Base-by-base conservation (phyloP, 1,140 invertebrate species). In the Drosophila pruinosa region DNA sequence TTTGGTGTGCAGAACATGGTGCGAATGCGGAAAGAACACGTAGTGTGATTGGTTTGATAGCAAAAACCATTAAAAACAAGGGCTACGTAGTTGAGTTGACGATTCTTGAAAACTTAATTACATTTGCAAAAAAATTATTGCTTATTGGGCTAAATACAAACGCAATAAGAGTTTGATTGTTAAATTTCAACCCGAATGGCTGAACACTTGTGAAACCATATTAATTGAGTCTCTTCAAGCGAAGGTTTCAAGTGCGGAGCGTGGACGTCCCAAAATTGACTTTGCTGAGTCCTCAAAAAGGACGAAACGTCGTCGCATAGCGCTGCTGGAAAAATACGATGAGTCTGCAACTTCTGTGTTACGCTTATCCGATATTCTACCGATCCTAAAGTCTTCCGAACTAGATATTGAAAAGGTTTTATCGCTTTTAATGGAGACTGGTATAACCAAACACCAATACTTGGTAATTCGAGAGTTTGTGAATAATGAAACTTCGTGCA, bases 101-200 rank as follows among this genome's bases (percentile, higher is more conserved):
- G 5, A 34, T 8, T 15, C 26, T 47, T 17, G 17, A 47, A 1
- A 38, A 36, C 26, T 58, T 8, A 45, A 15, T 34, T 58, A 57
- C 24, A 43, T 43, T 57, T 45, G 43, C 43, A 31, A 31, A 36
- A 58, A 56, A n/a, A n/a, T 26, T 45, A 47, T 34, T 47, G 26
- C 41, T 61, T 61, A 12, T 61, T 61, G 58, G 45, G 7, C 22
- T 38, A 50, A 61, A 62, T 22, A 62, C 43, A 50, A 19, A 5
- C 21, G 43, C 7, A 4, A 24, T 12, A 59, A 59, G 15, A 43
- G 12, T n/a, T 59, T 2, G 36, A 38, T 59, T 24, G 14, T 38
- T 50, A 10, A 50, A 39, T n/a, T 24, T 38, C 10, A 61, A 61
- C 15, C 15, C 3, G 17, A 53, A 26, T 41, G 15, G 12, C 22